These are phyloP conservation scores for Petrolisthes cinctipes DNA, from an alignment of 2,888 invertebrate species.

Conservation along the genomic window DNA sequence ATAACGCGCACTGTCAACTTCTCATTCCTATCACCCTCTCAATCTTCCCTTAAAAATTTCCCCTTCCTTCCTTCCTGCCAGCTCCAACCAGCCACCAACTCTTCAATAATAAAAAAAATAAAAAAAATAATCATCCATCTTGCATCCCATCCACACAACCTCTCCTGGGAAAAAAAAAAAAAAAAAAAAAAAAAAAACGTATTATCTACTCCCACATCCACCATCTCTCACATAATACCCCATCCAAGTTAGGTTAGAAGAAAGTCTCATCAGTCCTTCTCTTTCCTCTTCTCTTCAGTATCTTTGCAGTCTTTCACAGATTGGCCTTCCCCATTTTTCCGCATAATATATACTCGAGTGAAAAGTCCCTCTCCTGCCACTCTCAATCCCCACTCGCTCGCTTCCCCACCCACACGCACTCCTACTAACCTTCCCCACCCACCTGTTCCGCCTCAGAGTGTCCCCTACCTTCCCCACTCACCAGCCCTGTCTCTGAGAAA, in stretches of 20 bases:
- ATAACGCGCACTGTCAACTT: too few relatives aligned
- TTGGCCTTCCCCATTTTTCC: too few relatives aligned
- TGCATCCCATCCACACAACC: neutral
- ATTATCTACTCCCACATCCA: neutral
- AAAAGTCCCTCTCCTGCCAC: too few relatives aligned
- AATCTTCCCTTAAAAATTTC: neutral
- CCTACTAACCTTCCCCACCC: too few relatives aligned
- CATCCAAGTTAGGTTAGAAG: too few relatives aligned
- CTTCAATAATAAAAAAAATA: neutral
- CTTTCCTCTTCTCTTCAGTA: too few relatives aligned
- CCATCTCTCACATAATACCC: neutral
- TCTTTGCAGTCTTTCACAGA: too few relatives aligned
- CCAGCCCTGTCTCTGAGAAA: neutral
- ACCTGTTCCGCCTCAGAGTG: neutral
- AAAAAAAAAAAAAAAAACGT: neutral
- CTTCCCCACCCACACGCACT: too few relatives aligned
- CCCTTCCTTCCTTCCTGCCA: neutral
- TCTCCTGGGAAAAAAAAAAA: neutral
- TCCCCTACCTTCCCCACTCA: neutral
- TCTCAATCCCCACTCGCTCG: too few relatives aligned
- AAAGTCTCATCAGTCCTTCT: too few relatives aligned
- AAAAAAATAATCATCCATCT: neutral
- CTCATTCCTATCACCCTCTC: neutral
- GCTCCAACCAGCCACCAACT: neutral
- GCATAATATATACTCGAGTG: too few relatives aligned